Evolutionary conservation across 2,797 vertebrate genomes (phyloP), one percentile per base, ranked within the genome.

Genomic region (Cryptoblepharus egeriae): DNA sequence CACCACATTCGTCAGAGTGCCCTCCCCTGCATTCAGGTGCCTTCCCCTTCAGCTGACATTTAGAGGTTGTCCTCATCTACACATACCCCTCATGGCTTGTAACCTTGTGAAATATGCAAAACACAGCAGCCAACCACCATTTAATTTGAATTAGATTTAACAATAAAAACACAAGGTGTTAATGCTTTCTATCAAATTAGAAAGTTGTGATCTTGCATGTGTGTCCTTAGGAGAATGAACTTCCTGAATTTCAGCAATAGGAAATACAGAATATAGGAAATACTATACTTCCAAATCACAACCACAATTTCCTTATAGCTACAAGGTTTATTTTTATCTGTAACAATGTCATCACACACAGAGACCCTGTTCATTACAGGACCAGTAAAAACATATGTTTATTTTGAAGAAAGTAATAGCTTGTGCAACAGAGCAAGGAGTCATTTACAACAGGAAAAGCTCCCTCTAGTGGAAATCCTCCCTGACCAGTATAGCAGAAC

Each of bases 381-480:
- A 73, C 35, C 67, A 85, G 35, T 61, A 32, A 67, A 78, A 5
- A 8, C 58, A 52, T 77, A 24, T 28, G 15, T 82, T 68, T 69
- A 42, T 35, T 77, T 77, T 35, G 74, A n/a, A 49, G 55, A 74
- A 73, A 10, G 61, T 22, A 65, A 58, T 35, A 42, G 24, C 24
- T 35, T 73, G 18, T 39, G 28, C 79, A 65, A 45, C 10, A 10
- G 37, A 72, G n/a, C 24, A 81, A 77, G 64, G 12, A 52, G 7
- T 60, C n/a, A 26, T 65, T 58, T 81, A 80, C 22, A 24, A 32
- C 52, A 81, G 55, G 37, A 85, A 78, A 81, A 24, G 28, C 78
- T 75, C 75, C 69, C 52, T 69, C 55, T 39, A 77, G 63, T 75
- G 75, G 84, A 74, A 82, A 78, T 77, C 79, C 63, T 77, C 61